These are phyloP conservation scores for Allacma fusca DNA, from an alignment of 2,888 invertebrate genomes.

Conservation along the genomic window DNA sequence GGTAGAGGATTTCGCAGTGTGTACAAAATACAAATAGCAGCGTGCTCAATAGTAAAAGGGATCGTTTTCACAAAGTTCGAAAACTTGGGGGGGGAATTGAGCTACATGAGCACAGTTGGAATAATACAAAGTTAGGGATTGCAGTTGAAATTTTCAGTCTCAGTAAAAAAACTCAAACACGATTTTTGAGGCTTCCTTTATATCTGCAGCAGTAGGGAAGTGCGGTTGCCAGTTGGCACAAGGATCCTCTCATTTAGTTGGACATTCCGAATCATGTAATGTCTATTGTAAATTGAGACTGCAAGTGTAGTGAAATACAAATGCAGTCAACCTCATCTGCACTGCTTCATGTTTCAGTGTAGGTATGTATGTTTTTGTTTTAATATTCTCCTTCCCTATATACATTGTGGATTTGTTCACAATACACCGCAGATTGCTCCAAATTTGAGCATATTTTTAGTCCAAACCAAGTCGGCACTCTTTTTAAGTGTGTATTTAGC, in stretches of 20 bases:
- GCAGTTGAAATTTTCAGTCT: no score
- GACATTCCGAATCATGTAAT: background rate
- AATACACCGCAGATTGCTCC: constrained; percentile 1
- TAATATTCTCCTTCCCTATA: background rate
- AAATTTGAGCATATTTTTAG: constrained; percentile 3
- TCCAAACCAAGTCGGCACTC: background rate
- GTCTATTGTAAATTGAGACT: background rate
- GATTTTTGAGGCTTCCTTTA: no score
- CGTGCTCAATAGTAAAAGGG: no score
- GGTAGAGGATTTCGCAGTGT: no score
- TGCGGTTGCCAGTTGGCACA: background rate
- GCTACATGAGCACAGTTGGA: no score
- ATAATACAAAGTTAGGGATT: no score
- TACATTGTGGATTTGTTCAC: background rate
- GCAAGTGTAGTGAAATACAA: background rate
- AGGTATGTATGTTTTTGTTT: background rate
- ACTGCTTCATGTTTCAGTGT: background rate
- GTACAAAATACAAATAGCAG: no score
- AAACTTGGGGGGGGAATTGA: no score
- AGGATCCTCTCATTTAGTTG: background rate
- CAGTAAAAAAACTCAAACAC: no score
- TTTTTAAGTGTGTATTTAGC: background rate
- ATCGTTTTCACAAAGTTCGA: no score
- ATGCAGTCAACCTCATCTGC: background rate
- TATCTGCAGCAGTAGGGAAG: no score